These are phyloP conservation scores for Melanotus villosus DNA, from an alignment of 2,888 invertebrate species.

Conservation along the genomic window DNA sequence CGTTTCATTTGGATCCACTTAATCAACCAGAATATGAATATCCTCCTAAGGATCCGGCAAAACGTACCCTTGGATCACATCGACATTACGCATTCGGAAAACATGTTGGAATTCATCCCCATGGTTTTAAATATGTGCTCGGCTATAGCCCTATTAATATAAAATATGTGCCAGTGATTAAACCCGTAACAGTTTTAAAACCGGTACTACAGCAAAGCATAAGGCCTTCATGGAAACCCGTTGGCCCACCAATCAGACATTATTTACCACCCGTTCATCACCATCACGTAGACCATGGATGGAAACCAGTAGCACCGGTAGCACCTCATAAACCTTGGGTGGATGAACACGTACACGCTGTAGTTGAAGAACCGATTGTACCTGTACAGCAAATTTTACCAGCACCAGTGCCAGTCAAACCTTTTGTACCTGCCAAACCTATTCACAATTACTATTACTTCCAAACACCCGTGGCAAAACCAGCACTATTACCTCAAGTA, in stretches of 20 bases:
- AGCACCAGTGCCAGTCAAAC: not conserved
- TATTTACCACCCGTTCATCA: conserved; percentile 31
- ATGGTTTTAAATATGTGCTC: conserved; percentile 58
- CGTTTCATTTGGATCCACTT: conserved; percentile 58
- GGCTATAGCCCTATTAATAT: conserved; percentile 60
- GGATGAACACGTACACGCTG: not conserved
- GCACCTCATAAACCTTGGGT: not conserved
- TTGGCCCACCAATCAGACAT: conserved; percentile 8
- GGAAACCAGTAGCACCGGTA: conserved; percentile 36
- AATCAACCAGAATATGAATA: conserved; percentile 54
- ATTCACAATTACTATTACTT: conserved; percentile 34
- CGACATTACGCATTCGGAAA: conserved; percentile 59
- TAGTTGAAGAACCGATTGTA: conserved; percentile 3
- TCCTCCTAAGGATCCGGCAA: conserved; percentile 58
- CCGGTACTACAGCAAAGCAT: conserved; percentile 35
- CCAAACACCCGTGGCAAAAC: conserved; percentile 40
- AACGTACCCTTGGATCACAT: conserved; percentile 60
- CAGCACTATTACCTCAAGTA: conserved; percentile 29
- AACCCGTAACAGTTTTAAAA: conserved; percentile 54
- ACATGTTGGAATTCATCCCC: conserved; percentile 60
- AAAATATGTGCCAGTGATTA: conserved; percentile 58
- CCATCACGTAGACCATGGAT: conserved; percentile 29
- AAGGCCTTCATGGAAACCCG: conserved; percentile 25
- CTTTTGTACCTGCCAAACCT: conserved; percentile 26
- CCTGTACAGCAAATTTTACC: conserved; percentile 17